Conservation (phyloP, 2,797 vertebrate species). For the Telmatherina bonti region DNA sequence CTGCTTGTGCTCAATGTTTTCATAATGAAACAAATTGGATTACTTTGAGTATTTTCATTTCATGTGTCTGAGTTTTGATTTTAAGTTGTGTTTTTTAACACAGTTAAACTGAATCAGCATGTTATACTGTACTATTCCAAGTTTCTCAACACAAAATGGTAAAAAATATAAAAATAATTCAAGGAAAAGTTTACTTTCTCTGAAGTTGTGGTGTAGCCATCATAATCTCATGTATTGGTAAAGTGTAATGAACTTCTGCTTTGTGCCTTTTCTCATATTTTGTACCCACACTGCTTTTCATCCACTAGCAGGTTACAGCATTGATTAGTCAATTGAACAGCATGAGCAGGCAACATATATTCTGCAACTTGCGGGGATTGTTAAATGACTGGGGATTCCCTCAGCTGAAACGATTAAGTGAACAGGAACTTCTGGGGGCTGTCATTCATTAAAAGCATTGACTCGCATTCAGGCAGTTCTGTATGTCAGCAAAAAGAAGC, state of each 20-base stretch:
- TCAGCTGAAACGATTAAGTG: constrained; percentile 32
- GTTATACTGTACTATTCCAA: neutral
- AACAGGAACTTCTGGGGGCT: constrained; percentile 51
- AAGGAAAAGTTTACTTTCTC: neutral
- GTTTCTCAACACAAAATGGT: neutral
- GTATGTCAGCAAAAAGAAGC: constrained; percentile 52
- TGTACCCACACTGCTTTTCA: constrained; percentile 11
- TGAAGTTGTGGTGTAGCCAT: neutral
- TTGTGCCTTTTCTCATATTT: constrained; percentile 20
- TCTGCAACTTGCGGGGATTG: constrained; percentile 44
- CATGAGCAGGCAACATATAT: constrained; percentile 47
- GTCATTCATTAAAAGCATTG: constrained; percentile 66
- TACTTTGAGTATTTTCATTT: neutral
- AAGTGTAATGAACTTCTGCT: constrained; percentile 23
- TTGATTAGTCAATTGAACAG: constrained; percentile 59
- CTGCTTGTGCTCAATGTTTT: constrained; percentile 7
- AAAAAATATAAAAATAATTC: neutral
- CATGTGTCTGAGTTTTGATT: neutral
- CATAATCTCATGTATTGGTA: constrained; percentile 20
- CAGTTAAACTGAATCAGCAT: no score
- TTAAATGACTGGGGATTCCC: constrained; percentile 55
- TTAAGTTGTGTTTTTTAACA: neutral
- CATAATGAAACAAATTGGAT: neutral
- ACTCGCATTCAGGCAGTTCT: constrained; percentile 54
- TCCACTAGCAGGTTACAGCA: constrained; percentile 23